These are phyloP conservation scores for Tetheella fluctuosa DNA, from an alignment of 2,888 invertebrate species.

Conservation along the genomic window DNA sequence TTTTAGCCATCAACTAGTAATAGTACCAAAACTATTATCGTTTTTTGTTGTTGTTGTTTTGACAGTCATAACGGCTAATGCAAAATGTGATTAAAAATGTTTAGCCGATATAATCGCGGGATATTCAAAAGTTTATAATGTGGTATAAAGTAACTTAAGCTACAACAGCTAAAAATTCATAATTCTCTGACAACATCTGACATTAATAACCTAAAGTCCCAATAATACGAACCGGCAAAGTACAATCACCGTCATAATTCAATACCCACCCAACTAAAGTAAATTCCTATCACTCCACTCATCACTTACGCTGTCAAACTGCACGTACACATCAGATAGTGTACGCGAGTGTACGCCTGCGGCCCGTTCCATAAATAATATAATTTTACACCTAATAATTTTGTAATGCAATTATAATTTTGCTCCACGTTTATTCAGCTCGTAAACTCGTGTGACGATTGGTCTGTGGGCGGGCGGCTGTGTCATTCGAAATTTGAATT, in stretches of 20 bases:
- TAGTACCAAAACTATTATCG: too few relatives aligned
- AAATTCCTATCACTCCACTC: constrained; percentile 63
- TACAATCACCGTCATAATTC: constrained; percentile 56
- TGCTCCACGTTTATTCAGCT: constrained; percentile 28
- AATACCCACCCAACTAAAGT: constrained; percentile 36
- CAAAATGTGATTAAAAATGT: too few relatives aligned
- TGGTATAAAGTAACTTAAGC: not conserved
- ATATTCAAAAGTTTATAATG: not conserved
- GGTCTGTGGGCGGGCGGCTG: constrained; percentile 33
- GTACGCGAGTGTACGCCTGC: constrained; percentile 40
- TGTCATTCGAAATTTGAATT: constrained; percentile 32
- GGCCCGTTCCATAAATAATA: constrained; percentile 58
- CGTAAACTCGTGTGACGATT: constrained; percentile 17
- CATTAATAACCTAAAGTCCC: constrained; percentile 14
- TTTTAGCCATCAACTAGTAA: too few relatives aligned
- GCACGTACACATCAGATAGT: constrained; percentile 65
- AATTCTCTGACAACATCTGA: constrained; percentile 12
- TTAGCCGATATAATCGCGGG: too few relatives aligned
- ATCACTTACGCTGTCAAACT: constrained; percentile 65
- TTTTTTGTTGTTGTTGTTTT: too few relatives aligned
- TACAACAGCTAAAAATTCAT: constrained; percentile 15
- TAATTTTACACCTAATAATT: constrained; percentile 79
- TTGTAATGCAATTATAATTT: constrained; percentile 72
- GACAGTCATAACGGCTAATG: too few relatives aligned
- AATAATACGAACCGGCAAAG: constrained; percentile 26